Evolutionary conservation across 2,797 vertebrate genomes (phyloP).

Genomic region (Sphenodon punctatus): DNA sequence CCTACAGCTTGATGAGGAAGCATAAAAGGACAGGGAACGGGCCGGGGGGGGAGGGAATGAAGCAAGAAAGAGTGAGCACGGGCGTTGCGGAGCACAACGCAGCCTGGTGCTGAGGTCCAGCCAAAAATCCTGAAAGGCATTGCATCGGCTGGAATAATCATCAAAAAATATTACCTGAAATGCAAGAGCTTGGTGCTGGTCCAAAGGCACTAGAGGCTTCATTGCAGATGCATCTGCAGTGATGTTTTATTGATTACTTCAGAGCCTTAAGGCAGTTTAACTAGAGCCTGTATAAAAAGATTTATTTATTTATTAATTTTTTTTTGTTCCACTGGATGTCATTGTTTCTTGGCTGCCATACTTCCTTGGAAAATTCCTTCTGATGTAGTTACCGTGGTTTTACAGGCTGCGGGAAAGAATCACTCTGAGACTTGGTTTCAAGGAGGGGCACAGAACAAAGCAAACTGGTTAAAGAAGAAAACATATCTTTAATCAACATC

Average conservation of each 20-base stretch:
- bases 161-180: not conserved
- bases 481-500: accelerated
- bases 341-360: not conserved
- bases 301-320: too few relatives aligned
- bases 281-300: not conserved
- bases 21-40: not conserved
- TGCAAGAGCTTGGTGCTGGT: not conserved
- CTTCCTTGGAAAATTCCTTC: not conserved
- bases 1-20: not conserved
- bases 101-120: accelerated
- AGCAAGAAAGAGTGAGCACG: accelerated
- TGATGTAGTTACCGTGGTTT: not conserved
- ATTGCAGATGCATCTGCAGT: not conserved
- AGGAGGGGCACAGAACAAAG: not conserved
- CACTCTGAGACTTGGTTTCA: not conserved
- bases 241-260: conserved; percentile 50
- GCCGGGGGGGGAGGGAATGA: accelerated
- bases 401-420: not conserved
- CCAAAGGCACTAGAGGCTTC: not conserved
- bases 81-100: accelerated
- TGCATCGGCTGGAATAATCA: accelerated
- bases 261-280: conserved; percentile 23
- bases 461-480: not conserved
- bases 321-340: not conserved
- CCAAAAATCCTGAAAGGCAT: not conserved